These are phyloP conservation scores for Strigamia transsilvanica DNA, from an alignment of 2,888 invertebrate species.

Conservation along the genomic window DNA sequence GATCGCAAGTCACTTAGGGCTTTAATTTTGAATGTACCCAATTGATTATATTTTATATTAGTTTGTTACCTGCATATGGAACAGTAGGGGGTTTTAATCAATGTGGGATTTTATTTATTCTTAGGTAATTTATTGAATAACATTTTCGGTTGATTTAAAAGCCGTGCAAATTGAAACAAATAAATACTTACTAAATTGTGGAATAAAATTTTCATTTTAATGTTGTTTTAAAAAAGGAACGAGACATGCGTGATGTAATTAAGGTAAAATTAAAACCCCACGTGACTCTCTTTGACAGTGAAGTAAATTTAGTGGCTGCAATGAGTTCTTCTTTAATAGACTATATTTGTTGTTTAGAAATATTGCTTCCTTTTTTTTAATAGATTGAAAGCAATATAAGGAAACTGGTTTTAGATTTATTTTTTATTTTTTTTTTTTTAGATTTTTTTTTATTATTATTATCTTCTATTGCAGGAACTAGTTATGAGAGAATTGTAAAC, in stretches of 20 bases:
- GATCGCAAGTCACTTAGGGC: too few relatives aligned
- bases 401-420: neutral
- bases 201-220: neutral
- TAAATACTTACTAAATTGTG: neutral
- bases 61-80: neutral
- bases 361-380: neutral
- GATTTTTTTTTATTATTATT: neutral
- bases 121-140: neutral
- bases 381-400: constrained; percentile 1
- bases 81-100: neutral
- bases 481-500: constrained; percentile 1
- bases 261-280: constrained; percentile 32
- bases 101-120: neutral
- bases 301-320: neutral
- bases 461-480: constrained; percentile 6
- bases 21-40: neutral
- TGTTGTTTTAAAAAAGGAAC: neutral
- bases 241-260: constrained; percentile 19
- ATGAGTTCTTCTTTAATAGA: constrained; percentile 14
- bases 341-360: constrained; percentile 36
- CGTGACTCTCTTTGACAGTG: constrained; percentile 26
- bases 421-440: neutral
- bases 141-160: neutral
- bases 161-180: neutral
- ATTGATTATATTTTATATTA: neutral